Evolutionary conservation across 2,113 vertebrate genomes (phyloP), one percentile per base, ranked within the genome.

Genomic region (Gymnarchus niloticus): DNA sequence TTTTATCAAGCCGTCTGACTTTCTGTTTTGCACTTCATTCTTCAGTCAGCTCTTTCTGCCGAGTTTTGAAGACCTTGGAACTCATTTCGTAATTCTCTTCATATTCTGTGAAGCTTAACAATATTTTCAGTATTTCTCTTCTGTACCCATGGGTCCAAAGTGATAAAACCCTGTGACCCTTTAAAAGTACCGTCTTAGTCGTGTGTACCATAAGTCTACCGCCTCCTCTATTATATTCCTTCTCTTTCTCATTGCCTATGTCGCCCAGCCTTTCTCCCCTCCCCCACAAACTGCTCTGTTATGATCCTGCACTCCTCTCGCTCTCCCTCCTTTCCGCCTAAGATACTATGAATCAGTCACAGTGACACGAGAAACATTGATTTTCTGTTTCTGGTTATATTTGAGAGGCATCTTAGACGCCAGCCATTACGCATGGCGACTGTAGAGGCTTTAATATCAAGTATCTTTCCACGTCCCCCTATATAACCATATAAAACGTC

Each of bases 311-410:
- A 86, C 76, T 91, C 86, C 89, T 91, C 90, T 90, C 89, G 89
- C 90, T 90, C 90, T 89, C 83, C 87, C 89, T 90, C 92, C 90
- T 91, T 83, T 80, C 78, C 85, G 81, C 87, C 81, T 56, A 59
- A 88, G 91, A 92, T 86, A 90, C 90, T 93, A 89, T 91, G 92
- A 90, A 94, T 92, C 93, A 92, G 91, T 90, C 92, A 88, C 87
- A 91, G 92, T 90, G 92, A 92, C 57, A 85, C 90, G 86, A 90
- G 86, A 90, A 83, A 28, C 19, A 85, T 91, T 91, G 88, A 88
- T 95, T 83, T 90, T 73, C 88, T 91, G 93, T 88, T 94, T 93
- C n/a, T 81, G 61, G 76, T 82, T 37, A 83, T 6, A 51, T 69
- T 54, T 54, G 7, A 33, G 28, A 41, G 12, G 14, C 65, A 33